Conservation (phyloP, 2,113 vertebrate genomes). For the Hypomesus transpacificus region DNA sequence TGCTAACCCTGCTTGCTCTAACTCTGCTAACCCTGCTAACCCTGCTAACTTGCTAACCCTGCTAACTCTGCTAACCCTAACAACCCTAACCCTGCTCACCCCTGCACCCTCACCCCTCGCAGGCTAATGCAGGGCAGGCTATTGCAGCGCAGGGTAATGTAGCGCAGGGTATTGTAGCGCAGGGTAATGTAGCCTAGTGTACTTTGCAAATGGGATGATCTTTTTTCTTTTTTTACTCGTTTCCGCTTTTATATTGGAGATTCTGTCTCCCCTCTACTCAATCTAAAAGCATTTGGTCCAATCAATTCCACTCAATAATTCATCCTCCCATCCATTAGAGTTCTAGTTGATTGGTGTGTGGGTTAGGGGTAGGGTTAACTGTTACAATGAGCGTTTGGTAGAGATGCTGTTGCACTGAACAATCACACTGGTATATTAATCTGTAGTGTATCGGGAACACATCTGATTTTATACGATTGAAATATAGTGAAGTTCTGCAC, state of each 20-base stretch:
- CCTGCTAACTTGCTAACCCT: too few relatives aligned
- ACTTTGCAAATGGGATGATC: conserved; percentile 12
- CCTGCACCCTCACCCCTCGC: too few relatives aligned
- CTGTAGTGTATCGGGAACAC: background rate
- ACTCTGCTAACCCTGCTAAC: too few relatives aligned
- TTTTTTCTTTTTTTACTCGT: conserved; percentile 14
- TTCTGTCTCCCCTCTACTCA: too few relatives aligned
- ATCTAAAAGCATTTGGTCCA: conserved; percentile 47
- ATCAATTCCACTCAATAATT: conserved; percentile 63
- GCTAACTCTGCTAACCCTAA: too few relatives aligned
- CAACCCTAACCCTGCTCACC: too few relatives aligned
- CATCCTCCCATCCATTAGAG: conserved; percentile 32
- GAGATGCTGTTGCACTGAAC: background rate
- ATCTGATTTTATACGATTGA: background rate
- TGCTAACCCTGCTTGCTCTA: too few relatives aligned
- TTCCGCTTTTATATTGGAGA: too few relatives aligned
- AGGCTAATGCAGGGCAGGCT: too few relatives aligned
- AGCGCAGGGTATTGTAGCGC: too few relatives aligned
- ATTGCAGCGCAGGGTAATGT: too few relatives aligned
- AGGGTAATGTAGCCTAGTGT: too few relatives aligned
- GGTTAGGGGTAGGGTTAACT: background rate
- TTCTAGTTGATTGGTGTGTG: conserved; percentile 5
- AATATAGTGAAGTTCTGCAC: background rate
- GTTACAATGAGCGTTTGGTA: conserved; percentile 19
- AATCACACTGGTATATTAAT: background rate